Evolutionary conservation across 2,113 vertebrate species (phyloP), one percentile per base, ranked within the genome.

Genomic region (Epinephelus lanceolatus): DNA sequence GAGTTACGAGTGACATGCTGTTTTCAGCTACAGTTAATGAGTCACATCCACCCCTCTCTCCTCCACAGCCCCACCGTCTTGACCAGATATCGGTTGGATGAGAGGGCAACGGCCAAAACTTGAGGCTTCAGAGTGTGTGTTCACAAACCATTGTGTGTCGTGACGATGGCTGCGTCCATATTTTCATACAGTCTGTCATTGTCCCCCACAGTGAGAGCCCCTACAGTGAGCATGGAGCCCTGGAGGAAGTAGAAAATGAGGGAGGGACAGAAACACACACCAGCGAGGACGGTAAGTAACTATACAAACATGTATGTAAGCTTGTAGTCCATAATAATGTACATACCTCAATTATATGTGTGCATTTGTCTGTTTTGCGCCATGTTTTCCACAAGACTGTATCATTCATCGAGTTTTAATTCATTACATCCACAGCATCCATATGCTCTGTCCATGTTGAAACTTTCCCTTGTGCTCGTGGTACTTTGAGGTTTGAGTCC

Each of bases 231-330:
- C 98, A 98, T 2, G 97, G 98, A 75, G 97, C 96, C 0, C 83
- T 99, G 86, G 98, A 99, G 83, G 98, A 99, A 78, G 97, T 96
- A 27, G 98, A 99, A 86, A 96, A 97, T 18, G 98, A 99, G 2
- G 96, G 96, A 5, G 97, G 97, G 2, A 96, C 96, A 4, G 98
- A 99, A 92, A 95, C 97, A 1, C 98, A 99, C 89, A 99, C 98
- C 90, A 99, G 98, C 49, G 98, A 99, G 68, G 98, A 99, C 0
- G 98, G 98, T 99, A 95, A 62, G 96, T 90, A 4, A 63, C 12
- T 17, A 19, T 17, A 30, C 13, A 3, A 14, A 59, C 8, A 3
- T 45, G 0, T 9, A 19, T 59, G 18, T 18, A 37, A 15, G 21
- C 5, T 19, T 45, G 21, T 19, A 40, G 5, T 74, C 55, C 30